These are phyloP conservation scores for Synanthedon formicaeformis DNA, from an alignment of 2,888 invertebrate genomes.

Conservation along the genomic window DNA sequence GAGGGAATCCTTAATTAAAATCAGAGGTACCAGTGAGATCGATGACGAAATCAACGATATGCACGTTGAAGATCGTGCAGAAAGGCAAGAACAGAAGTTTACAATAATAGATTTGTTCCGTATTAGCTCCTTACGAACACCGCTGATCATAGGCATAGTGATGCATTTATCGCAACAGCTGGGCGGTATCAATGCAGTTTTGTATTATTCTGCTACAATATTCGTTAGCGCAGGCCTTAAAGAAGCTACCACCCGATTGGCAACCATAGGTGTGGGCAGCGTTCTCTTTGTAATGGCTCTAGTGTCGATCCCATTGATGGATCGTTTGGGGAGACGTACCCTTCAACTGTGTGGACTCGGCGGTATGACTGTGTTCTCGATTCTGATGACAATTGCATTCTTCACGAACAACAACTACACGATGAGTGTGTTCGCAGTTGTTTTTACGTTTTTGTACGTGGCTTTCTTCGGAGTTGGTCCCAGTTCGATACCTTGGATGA, in stretches of 20 bases:
- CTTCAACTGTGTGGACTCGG: conserved; percentile 77
- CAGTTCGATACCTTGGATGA: conserved; percentile 68
- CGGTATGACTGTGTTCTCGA: conserved; percentile 79
- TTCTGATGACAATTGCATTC: conserved; percentile 74
- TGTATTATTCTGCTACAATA: conserved; percentile 78
- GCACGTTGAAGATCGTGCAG: conserved; percentile 56
- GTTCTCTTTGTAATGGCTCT: conserved; percentile 80
- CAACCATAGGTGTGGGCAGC: conserved; percentile 78
- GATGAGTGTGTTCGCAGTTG: conserved; percentile 60
- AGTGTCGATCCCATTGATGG: conserved; percentile 82
- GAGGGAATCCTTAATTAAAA: conserved; percentile 35
- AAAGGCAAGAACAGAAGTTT: conserved; percentile 50
- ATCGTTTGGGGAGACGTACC: conserved; percentile 76
- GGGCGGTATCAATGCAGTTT: conserved; percentile 70
- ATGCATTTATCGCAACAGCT: conserved; percentile 66
- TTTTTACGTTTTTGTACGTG: conserved; percentile 62
- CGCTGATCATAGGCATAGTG: conserved; percentile 58
- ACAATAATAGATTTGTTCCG: conserved; percentile 45
- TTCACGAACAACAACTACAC: conserved; percentile 46
- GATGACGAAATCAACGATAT: conserved; percentile 62
- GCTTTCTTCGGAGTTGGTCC: conserved; percentile 64
- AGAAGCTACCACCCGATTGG: conserved; percentile 71
- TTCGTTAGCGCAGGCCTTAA: conserved; percentile 74
- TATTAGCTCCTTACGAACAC: conserved; percentile 40
- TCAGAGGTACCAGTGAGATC: conserved; percentile 48